Evolutionary conservation across 1,140 invertebrate genomes (phyloP), one percentile per base, ranked within the genome.

Genomic region (Drosophila sturtevanti): DNA sequence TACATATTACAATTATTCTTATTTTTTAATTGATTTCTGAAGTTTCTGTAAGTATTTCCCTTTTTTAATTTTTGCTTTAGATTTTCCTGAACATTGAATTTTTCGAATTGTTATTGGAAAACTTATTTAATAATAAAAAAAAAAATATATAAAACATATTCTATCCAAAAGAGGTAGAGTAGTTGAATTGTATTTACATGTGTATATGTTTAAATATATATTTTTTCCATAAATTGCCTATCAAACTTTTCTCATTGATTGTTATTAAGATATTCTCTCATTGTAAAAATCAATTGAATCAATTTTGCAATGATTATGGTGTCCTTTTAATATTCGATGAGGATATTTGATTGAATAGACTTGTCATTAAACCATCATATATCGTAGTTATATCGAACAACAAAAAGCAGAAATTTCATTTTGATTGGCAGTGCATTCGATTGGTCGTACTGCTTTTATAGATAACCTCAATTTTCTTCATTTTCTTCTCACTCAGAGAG

Each of bases 401-500:
- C 27, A 31, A 31, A 4, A 31, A 6, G 5, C n/a, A 16, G 11
- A 10, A 10, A 18, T 11, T 10, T 48, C 16, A 16, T 21, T 48
- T 38, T n/a, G 41, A 10, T 18, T 48, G 6, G 41, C 41, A 48
- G 41, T 48, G 41, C 41, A 48, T 48, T 44, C 14, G 41, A 48
- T 21, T 18, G 41, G 18, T 48, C 41, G 41, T 48, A 18, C 14
- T 31, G 27, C 27, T 31, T 31, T 31, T 44, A 48, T 48, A 48
- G 41, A 48, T 21, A 48, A 48, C 41, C 41, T 21, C 14, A 48
- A 55, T 55, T 31, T 55, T 55, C 54, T 12, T 12, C 37, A 27
- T 10, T 14, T 16, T 9, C 56, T 35, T 22, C 21, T 24, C 11
- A 16, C 37, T 35, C 10, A 24, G 22, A 14, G 21, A 27, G 24